These are phyloP conservation scores for Drosophila teissieri DNA, from an alignment of 1,140 invertebrate species.

Conservation along the genomic window DNA sequence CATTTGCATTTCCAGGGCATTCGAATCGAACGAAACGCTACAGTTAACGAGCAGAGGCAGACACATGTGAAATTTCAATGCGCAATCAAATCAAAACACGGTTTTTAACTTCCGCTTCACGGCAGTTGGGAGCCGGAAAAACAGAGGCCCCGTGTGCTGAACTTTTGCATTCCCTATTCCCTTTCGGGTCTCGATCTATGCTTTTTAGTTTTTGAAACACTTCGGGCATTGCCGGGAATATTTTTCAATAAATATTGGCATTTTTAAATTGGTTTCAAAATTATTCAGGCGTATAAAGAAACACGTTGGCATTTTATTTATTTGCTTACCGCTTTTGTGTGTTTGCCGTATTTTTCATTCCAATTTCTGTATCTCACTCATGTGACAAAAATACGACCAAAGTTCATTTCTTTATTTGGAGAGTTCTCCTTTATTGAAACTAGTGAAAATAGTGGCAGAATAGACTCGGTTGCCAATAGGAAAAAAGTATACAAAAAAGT, in stretches of 20 bases:
- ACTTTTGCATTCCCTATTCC: constrained; percentile 28
- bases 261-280: constrained; percentile 75
- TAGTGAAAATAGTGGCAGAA: constrained; percentile 35
- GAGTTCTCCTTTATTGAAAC: constrained; percentile 12
- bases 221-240: constrained; percentile 43
- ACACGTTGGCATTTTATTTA: constrained; percentile 71
- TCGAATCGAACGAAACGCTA: constrained; percentile 43
- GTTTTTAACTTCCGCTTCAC: constrained; percentile 80
- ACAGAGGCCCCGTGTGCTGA: constrained; percentile 21
- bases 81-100: constrained; percentile 81
- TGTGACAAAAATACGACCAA: constrained; percentile 60
- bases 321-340: constrained; percentile 44
- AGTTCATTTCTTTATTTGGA: constrained; percentile 20
- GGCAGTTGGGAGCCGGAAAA: constrained; percentile 70
- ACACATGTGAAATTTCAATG: constrained; percentile 64
- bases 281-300: constrained; percentile 75
- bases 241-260: constrained; percentile 79
- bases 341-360: constrained; percentile 27
- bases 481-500: constrained; percentile 21
- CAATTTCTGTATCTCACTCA: constrained; percentile 45
- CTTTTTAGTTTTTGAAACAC: constrained; percentile 13
- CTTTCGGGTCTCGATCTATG: constrained; percentile 24
- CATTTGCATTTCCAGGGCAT: constrained; percentile 61
- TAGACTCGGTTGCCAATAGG: constrained; percentile 53
- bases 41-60: constrained; percentile 37